Conservation (phyloP, 1,140 invertebrate genomes). For the Halotydeus destructor region DNA sequence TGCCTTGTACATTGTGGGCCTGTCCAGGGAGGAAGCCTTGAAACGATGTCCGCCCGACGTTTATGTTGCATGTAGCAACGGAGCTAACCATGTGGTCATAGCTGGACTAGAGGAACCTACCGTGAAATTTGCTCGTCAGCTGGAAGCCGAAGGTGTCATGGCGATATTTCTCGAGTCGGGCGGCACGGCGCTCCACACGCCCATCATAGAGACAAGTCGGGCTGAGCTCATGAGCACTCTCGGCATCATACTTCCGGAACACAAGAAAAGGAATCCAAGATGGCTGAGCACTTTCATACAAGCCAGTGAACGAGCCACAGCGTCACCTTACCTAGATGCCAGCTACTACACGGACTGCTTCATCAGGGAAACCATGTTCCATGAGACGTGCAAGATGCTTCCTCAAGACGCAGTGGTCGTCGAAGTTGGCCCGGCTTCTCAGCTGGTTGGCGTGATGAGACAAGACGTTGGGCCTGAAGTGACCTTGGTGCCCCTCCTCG, state of each 20-base stretch:
- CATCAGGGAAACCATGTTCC: constrained; percentile 48
- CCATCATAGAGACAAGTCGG: constrained; percentile 72
- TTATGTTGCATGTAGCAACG: constrained; percentile 78
- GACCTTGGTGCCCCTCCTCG: constrained; percentile 50
- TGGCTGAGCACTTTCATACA: constrained; percentile 78
- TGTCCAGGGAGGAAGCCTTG: constrained; percentile 65
- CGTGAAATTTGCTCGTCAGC: constrained; percentile 42
- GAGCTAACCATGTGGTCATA: constrained; percentile 69
- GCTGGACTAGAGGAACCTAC: constrained; percentile 57
- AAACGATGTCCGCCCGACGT: constrained; percentile 50
- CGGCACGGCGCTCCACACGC: constrained; percentile 80
- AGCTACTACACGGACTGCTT: constrained; percentile 91
- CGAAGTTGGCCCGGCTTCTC: constrained; percentile 52
- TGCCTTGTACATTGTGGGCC: constrained; percentile 50
- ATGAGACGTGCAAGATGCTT: constrained; percentile 53
- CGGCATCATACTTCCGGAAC: constrained; percentile 47
- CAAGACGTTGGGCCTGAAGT: constrained; percentile 37
- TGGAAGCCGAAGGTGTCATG: constrained; percentile 58
- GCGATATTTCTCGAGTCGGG: constrained; percentile 68
- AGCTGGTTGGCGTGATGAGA: constrained; percentile 65
- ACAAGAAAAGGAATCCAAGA: constrained; percentile 46
- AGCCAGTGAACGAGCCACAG: constrained; percentile 46
- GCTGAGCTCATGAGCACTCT: constrained; percentile 63
- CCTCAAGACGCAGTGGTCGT: constrained; percentile 41
- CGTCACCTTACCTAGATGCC: constrained; percentile 59